Percentiles rank a stretch among this genome's conserved stretches.
Conservation (phyloP, 2,113 vertebrate genomes). For the Sinocyclocheilus maitianheensis region DNA sequence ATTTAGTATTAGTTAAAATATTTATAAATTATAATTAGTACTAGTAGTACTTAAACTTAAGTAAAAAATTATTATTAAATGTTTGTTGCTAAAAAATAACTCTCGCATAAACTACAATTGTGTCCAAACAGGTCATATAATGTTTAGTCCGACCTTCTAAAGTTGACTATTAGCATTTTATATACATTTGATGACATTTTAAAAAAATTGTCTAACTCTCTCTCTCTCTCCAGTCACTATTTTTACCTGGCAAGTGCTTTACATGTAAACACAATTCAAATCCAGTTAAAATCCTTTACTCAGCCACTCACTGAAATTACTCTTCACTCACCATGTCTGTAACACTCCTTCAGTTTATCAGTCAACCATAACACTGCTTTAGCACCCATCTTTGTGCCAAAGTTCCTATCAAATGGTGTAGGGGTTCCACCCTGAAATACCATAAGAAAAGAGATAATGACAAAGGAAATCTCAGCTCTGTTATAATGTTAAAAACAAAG, state of each 20-base stretch:
- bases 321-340: constrained; percentile 81
- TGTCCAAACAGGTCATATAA: too few relatives aligned
- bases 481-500: neutral
- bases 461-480: neutral
- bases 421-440: constrained; percentile 85
- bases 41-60: too few relatives aligned
- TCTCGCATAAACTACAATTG: too few relatives aligned
- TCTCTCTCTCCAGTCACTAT: neutral
- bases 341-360: constrained; percentile 87
- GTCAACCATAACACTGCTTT: constrained; percentile 90
- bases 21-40: neutral
- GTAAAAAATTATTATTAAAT: too few relatives aligned
- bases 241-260: neutral
- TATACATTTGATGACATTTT: too few relatives aligned
- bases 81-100: too few relatives aligned
- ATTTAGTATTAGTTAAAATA: neutral
- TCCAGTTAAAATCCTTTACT: neutral
- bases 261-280: neutral
- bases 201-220: too few relatives aligned
- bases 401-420: constrained; percentile 93
- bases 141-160: too few relatives aligned
- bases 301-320: neutral
- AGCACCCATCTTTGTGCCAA: constrained; percentile 92
- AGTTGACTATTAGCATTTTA: too few relatives aligned
- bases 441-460: neutral